Evolutionary conservation across 2,888 invertebrate species (phyloP).

Genomic region (Leucophenga maculata): DNA sequence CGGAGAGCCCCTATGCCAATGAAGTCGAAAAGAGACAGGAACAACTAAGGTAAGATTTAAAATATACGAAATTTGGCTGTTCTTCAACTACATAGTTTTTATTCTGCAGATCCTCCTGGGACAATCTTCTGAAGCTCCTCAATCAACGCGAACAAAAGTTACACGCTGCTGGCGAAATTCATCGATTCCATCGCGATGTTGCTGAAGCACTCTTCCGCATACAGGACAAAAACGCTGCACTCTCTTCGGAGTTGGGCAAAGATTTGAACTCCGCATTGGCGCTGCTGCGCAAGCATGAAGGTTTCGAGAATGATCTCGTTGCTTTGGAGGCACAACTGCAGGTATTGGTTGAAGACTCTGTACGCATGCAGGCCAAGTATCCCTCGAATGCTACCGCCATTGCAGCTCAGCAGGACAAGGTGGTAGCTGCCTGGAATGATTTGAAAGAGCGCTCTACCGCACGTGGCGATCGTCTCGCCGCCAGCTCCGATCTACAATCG

Average conservation of each 20-base stretch:
- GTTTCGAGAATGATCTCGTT: conserved; percentile 92
- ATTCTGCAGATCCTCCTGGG: conserved; percentile 83
- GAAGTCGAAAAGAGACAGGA: conserved; percentile 91
- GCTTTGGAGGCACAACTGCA: conserved; percentile 93
- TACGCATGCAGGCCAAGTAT: conserved; percentile 87
- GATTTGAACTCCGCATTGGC: conserved; percentile 90
- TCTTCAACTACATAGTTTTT: conserved; percentile 44
- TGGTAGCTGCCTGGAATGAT: conserved; percentile 89
- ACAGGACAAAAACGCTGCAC: conserved; percentile 89
- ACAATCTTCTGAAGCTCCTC: conserved; percentile 87
- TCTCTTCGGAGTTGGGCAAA: conserved; percentile 85
- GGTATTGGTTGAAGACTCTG: conserved; percentile 93
- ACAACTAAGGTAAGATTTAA: conserved; percentile 81
- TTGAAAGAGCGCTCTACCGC: conserved; percentile 87
- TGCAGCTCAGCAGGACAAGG: conserved; percentile 86
- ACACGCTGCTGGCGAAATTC: conserved; percentile 96
- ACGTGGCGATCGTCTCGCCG: conserved; percentile 85
- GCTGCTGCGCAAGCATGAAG: conserved; percentile 89
- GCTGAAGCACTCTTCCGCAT: conserved; percentile 91
- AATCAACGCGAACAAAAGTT: conserved; percentile 89
- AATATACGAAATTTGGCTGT: neutral
- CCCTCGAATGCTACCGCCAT: conserved; percentile 95
- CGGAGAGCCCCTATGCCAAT: conserved; percentile 87
- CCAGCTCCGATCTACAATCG: conserved; percentile 90
- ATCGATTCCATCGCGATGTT: conserved; percentile 96